Base-by-base conservation (phyloP, 1,140 invertebrate species). In the Spodoptera frugiperda region DNA sequence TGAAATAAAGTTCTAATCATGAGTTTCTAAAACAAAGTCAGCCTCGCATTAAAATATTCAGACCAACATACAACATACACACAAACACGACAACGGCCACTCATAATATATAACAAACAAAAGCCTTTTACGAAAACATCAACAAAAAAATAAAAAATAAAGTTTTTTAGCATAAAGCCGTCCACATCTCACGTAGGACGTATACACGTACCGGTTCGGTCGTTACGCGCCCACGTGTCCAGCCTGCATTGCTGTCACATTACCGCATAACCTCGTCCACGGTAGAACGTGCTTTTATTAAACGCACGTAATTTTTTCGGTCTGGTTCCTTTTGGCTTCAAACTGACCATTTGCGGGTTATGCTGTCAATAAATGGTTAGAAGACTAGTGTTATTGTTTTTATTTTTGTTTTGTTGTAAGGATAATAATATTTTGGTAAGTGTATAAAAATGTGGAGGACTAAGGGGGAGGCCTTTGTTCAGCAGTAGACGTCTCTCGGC, bases 161-260 rank as follows among this genome's bases (percentile, higher is more conserved):
- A 57, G 19, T 51, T 55, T 72, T 70, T 39, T 39, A 51, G 68
- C 68, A 72, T 72, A 72, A 72, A 17, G 17, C 53, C 53, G 33
- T 55, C 39, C 68, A 11, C 53, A 8, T 15, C 53, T 12, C 68
- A 72, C 68, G 68, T 72, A 72, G 30, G 68, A 72, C 39, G n/a
- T 46, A 57, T 53, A 72, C 68, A 72, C 68, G 68, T 72, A 57
- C 53, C 15, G 33, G 68, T 46, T 19, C 53, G 53, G 68, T 72
- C 68, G 68, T 72, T 72, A 72, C 51, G 53, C 17, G 8, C 53
- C 33, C 65, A 70, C 65, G 53, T 72, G 68, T 57, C 53, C 68
- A 39, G 53, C 53, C 53, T 48, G 68, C 53, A 72, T 70, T 54
- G 53, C 68, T 21, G 51, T 57, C 15, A 25, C 53, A 57, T 57